phyloP scores from a whole-genome alignment of 2,113 vertebrate genomes.

The Lagopus leucura region DNA sequence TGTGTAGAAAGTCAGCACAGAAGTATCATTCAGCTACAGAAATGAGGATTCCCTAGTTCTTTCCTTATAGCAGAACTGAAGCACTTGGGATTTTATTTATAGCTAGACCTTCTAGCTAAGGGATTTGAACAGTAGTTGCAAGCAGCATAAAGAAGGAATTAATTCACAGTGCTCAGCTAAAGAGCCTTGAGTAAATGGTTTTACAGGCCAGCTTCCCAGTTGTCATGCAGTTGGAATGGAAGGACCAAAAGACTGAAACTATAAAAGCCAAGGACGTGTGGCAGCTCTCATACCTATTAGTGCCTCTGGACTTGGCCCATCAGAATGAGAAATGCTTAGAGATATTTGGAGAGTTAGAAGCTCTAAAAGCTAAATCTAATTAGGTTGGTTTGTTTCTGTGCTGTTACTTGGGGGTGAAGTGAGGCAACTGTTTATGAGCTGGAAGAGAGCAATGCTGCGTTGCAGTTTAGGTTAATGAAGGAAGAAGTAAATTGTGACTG shows the following conservation, averaged over 20 bases:
- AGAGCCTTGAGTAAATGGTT: not conserved
- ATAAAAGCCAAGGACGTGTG: not conserved
- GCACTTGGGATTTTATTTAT: not conserved
- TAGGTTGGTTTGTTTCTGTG: conserved; percentile 22
- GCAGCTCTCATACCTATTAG: not conserved
- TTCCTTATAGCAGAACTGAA: not conserved
- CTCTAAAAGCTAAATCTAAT: conserved; percentile 1
- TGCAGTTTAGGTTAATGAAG: conserved; percentile 37
- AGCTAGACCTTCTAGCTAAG: not conserved
- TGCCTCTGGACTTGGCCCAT: not conserved
- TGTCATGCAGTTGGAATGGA: not conserved
- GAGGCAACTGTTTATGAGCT: not conserved
- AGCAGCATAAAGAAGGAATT: not conserved
- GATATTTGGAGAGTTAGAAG: not conserved
- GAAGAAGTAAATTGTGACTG: conserved; percentile 14
- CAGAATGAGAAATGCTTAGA: not conserved
- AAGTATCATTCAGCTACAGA: not conserved
- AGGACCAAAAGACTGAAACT: not conserved
- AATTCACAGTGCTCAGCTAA: not conserved
- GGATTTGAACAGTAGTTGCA: not conserved
- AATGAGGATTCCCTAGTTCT: not conserved
- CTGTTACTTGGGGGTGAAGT: not conserved
- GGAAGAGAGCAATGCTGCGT: not conserved
- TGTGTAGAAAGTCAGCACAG: not conserved
- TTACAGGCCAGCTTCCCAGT: not conserved